Evolutionary conservation across 2,888 invertebrate species (phyloP), one percentile per base, ranked within the genome.

Genomic region (Erpobdella octoculata): DNA sequence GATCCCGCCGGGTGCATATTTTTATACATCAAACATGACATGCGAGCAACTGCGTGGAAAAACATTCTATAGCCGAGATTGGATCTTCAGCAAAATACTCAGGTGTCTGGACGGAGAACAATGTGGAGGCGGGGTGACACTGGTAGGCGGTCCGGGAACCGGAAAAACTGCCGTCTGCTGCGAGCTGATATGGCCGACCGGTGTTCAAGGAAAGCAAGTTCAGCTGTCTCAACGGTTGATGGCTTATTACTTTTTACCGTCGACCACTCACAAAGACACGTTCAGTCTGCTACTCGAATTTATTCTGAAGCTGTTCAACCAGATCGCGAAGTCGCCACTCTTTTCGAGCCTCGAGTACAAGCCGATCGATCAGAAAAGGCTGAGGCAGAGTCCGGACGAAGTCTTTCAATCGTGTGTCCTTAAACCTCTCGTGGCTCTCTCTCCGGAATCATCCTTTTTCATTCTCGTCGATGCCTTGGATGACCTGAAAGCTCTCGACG

Each of bases 1-100:
- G n/a, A n/a, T n/a, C n/a, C n/a, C n/a, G n/a, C n/a, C n/a, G n/a
- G n/a, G n/a, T n/a, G n/a, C n/a, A n/a, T n/a, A n/a, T n/a, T n/a
- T n/a, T n/a, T n/a, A n/a, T n/a, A n/a, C n/a, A n/a, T n/a, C n/a
- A n/a, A n/a, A n/a, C 5, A 82, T 81, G 81, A 78, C 80, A 35
- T 77, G 78, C 53, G 79, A 80, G 72, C 75, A 81, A 71, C 75
- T 81, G 62, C 77, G 78, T 74, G 79, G 78, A 35, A 80, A 80
- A 75, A 77, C 78, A 5, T 92, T 93, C 85, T 91, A 89, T 85
- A 91, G 92, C 81, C 88, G 95, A 9, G 95, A 96, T 84, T 96
- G 95, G 95, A 92, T 92, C 6, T 91, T 95, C 79, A 91, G 91
- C 84, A 95, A 96, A 84, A 87, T 96, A 38, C 89, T 90, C 1